A percentile compares a stretch with the other conserved stretches of the same genome.
phyloP scores from a whole-genome alignment of 2,113 vertebrate genomes.

The Eublepharis macularius region DNA sequence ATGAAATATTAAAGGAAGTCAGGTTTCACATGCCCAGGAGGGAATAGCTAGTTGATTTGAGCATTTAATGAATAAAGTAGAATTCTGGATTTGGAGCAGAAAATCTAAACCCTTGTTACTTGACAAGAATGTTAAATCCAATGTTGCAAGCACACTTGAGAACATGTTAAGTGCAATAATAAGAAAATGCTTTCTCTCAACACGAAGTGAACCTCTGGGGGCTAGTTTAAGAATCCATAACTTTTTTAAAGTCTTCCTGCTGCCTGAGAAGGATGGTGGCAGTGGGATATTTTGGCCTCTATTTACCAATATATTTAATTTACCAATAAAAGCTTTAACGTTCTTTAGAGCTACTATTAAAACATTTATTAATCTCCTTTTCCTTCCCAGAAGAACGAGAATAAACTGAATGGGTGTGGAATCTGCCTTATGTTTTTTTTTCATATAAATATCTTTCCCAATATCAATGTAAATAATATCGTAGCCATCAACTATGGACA shows the following conservation, averaged over 20 bases:
- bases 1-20: slow-evolving; percentile 2
- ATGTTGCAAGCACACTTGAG: slow-evolving; percentile 34
- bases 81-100: neutral
- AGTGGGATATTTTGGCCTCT: slow-evolving; percentile 17
- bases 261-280: neutral
- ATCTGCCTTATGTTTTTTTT: neutral
- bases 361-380: slow-evolving; percentile 18
- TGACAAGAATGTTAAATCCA: slow-evolving; percentile 28
- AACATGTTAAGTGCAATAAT: slow-evolving; percentile 35
- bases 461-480: neutral
- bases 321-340: slow-evolving; percentile 21
- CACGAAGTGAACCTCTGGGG: slow-evolving; percentile 39
- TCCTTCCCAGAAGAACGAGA: neutral
- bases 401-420: neutral
- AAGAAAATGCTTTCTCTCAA: slow-evolving; percentile 27
- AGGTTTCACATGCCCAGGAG: neutral
- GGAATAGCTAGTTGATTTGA: slow-evolving; percentile 11
- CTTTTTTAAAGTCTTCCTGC: slow-evolving; percentile 34
- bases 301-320: slow-evolving; percentile 30
- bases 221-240: slow-evolving; percentile 37
- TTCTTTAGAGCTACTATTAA: slow-evolving; percentile 29
- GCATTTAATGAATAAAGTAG: slow-evolving; percentile 42
- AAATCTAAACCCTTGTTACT: slow-evolving; percentile 35
- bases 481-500: neutral
- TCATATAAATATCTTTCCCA: neutral